Conservation (phyloP, 1,140 invertebrate species). For the Hycleus cichorii region DNA sequence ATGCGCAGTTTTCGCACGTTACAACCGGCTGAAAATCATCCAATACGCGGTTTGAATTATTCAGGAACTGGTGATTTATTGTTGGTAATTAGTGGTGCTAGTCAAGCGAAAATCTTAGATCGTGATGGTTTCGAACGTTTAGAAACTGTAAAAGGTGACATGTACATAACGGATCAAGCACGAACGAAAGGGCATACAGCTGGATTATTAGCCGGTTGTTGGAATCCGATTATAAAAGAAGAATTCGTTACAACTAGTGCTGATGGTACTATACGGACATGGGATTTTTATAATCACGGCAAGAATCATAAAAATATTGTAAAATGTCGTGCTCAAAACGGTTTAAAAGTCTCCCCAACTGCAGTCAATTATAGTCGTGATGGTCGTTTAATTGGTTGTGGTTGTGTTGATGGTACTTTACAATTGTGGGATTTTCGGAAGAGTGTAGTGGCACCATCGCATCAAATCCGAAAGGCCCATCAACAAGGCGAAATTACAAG, state of each 20-base stretch:
- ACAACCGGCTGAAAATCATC: conserved; percentile 91
- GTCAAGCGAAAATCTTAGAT: conserved; percentile 90
- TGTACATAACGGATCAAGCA: conserved; percentile 92
- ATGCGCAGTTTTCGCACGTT: conserved; percentile 86
- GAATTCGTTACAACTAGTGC: conserved; percentile 93
- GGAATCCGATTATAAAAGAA: conserved; percentile 86
- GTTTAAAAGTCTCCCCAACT: conserved; percentile 82
- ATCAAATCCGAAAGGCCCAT: conserved; percentile 75
- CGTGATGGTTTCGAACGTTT: conserved; percentile 92
- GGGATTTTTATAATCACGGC: conserved; percentile 72
- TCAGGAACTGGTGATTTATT: conserved; percentile 90
- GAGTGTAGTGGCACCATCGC: conserved; percentile 72
- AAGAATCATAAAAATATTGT: conserved; percentile 76
- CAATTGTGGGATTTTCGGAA: conserved; percentile 96
- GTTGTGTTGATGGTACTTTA: conserved; percentile 92
- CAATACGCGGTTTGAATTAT: conserved; percentile 85
- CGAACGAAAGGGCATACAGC: conserved; percentile 95
- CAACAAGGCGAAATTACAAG: conserved; percentile 74
- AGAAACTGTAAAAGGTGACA: conserved; percentile 94
- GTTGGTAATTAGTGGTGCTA: conserved; percentile 87
- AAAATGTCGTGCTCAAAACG: conserved; percentile 81
- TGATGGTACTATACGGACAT: conserved; percentile 87
- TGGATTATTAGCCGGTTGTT: conserved; percentile 81
- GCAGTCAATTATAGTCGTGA: conserved; percentile 79
- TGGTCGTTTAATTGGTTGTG: conserved; percentile 82